Evolutionary conservation across 2,888 invertebrate genomes (phyloP), one percentile per base, ranked within the genome.

Genomic region (Eupithecia subfuscata): DNA sequence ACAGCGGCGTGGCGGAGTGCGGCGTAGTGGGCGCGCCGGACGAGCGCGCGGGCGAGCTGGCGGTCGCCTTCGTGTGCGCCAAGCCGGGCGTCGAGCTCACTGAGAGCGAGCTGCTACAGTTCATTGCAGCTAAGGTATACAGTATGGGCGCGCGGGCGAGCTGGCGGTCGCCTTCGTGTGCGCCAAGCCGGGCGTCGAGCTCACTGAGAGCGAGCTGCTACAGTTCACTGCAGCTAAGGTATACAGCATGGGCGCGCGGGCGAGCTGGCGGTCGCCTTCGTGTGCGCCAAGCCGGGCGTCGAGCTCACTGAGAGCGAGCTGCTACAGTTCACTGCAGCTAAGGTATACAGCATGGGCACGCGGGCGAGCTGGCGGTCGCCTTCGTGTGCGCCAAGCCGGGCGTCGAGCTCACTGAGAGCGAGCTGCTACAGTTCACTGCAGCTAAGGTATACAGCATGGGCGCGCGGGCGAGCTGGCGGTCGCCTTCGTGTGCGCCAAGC

Each of bases 11-110:
- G 60, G 95, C 95, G 77, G 98, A 98, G 88, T 97, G 96, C 64
- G 98, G 97, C 16, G 98, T 98, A 40, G 95, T 97, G 85, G 98
- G 98, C 18, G 89, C 96, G 63, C 96, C 97, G 0, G 96, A 97
- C 87, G 96, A 96, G 84, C 87, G 84, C 45, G 96, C 96, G 48
- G 97, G 98, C 22, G 97, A 97, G 88, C 90, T 97, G 63, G 97
- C 97, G 34, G 88, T 96, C 73, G 97, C 97, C 0, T 97, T 97
- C 88, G 95, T 98, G n/a, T 97, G 97, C 0, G 94, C 93, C 82
- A 96, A 96, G 84, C 92, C 94, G 0, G 95, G 93, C 74, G 89
- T 86, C 2, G 85, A 86, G 0, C 82, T 96, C 60, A 96, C 94
- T 0, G 95, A 95, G 79, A 86, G 94, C 18, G 96, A 96, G 37